phyloP scores from a whole-genome alignment of 2,797 vertebrate species.

The Dallia pectoralis region DNA sequence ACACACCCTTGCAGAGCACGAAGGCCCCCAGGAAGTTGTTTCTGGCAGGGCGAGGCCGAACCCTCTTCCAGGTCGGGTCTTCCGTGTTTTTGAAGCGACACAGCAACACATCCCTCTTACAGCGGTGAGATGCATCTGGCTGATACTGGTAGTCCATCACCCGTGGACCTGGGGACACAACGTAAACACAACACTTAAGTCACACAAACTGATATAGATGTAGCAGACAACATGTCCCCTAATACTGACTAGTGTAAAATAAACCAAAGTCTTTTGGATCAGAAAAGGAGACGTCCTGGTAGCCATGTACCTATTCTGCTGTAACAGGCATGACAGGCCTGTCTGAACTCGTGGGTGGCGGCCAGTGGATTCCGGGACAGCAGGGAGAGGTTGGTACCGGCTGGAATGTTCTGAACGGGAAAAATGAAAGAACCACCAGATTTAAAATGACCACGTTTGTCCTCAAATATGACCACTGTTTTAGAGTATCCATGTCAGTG shows the following conservation, averaged over 20 bases:
- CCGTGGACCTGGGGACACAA: slow-evolving; percentile 76
- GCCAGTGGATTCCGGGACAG: slow-evolving; percentile 94
- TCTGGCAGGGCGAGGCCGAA: slow-evolving; percentile 90
- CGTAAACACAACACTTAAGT: background rate
- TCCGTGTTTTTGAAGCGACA: slow-evolving; percentile 86
- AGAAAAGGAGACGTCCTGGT: background rate
- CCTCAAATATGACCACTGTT: background rate
- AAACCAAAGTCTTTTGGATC: background rate
- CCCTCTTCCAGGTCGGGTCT: slow-evolving; percentile 92
- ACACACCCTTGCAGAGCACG: slow-evolving; percentile 94
- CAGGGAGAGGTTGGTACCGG: slow-evolving; percentile 82
- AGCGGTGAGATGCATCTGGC: slow-evolving; percentile 93
- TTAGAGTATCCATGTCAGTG: background rate
- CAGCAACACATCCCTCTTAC: slow-evolving; percentile 90
- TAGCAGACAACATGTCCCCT: background rate
- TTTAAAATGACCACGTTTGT: background rate
- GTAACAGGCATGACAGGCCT: slow-evolving; percentile 95
- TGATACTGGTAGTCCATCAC: slow-evolving; percentile 95
- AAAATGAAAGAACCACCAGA: background rate
- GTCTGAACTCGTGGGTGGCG: slow-evolving; percentile 91
- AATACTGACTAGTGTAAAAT: background rate
- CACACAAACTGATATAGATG: background rate
- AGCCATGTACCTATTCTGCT: slow-evolving; percentile 86
- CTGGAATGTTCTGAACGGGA: slow-evolving; percentile 70
- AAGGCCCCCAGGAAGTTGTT: slow-evolving; percentile 97